These are phyloP conservation scores for Eulithis prunata DNA, from an alignment of 2,888 invertebrate species.

Conservation along the genomic window DNA sequence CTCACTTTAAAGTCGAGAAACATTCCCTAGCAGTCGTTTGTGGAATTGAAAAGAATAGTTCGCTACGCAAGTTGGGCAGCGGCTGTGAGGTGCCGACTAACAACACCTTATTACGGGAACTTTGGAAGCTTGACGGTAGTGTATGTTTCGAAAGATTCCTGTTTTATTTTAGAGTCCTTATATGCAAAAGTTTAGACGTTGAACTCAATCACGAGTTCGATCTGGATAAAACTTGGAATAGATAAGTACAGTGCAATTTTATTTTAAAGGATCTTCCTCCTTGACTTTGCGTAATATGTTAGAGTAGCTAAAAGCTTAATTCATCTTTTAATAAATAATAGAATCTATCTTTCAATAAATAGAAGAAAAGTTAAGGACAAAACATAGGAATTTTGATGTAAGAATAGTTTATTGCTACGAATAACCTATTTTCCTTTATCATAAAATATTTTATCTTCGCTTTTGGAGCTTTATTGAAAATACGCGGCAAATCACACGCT, in stretches of 20 bases:
- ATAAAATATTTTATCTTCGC: constrained; percentile 25
- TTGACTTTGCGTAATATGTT: too few species aligned
- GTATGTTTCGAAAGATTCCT: constrained; percentile 10
- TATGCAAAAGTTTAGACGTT: too few species aligned
- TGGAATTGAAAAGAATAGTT: constrained; percentile 63
- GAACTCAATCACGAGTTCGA: too few species aligned
- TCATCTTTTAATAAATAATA: too few species aligned
- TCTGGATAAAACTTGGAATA: too few species aligned
- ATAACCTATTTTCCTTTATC: constrained; percentile 23
- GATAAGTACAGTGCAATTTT: too few species aligned
- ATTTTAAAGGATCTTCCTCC: too few species aligned
- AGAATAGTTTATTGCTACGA: background rate
- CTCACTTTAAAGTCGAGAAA: constrained; percentile 17
- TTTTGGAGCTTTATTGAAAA: constrained; percentile 30
- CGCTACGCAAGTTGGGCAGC: constrained; percentile 44
- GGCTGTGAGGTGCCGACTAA: constrained; percentile 47
- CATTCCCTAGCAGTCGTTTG: constrained; percentile 26
- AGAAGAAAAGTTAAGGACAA: background rate
- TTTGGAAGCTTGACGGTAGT: constrained; percentile 39
- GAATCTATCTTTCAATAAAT: too few species aligned
- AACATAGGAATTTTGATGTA: background rate
- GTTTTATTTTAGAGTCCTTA: constrained; percentile 7
- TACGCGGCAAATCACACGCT: constrained; percentile 27
- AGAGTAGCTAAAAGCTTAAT: too few species aligned
- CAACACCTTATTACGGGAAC: constrained; percentile 56